Conservation (phyloP, 2,113 vertebrate species). For the Physeter macrocephalus region DNA sequence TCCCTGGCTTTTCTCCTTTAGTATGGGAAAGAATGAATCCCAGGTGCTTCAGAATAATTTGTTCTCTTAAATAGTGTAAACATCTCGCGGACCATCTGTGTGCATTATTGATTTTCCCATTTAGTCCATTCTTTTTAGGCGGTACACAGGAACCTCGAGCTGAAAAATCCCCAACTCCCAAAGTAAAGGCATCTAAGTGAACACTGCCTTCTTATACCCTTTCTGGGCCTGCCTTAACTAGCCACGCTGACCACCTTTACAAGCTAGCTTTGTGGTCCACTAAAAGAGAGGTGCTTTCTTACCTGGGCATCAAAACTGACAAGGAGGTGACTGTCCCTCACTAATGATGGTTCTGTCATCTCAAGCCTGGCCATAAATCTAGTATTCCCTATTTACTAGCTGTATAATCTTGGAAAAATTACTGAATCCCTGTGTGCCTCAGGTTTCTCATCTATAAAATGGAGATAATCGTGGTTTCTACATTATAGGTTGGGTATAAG, state of each 20-base stretch:
- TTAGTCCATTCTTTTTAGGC: conserved; percentile 30
- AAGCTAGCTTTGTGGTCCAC: neutral
- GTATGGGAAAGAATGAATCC: conserved; percentile 36
- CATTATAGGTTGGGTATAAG: neutral
- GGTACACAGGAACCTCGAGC: neutral
- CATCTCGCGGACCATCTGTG: conserved; percentile 50
- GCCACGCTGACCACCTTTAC: neutral
- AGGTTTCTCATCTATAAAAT: neutral
- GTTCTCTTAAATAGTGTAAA: conserved; percentile 62
- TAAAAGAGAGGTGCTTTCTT: neutral
- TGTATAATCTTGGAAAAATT: neutral
- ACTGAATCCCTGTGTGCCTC: neutral
- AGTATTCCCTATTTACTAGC: neutral
- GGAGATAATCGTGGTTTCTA: neutral
- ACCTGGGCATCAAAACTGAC: neutral
- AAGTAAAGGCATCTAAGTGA: neutral
- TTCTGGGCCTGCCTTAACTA: neutral
- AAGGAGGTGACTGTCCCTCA: neutral
- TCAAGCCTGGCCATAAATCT: neutral
- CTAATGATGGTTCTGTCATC: neutral
- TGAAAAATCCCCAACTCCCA: neutral
- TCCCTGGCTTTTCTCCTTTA: neutral
- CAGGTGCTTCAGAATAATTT: conserved; percentile 58
- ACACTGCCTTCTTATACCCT: neutral
- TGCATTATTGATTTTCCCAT: conserved; percentile 64